A percentile compares a stretch with the other conserved stretches of the same genome.
phyloP scores from a whole-genome alignment of 1,140 invertebrate species.

The Atta colombica region DNA sequence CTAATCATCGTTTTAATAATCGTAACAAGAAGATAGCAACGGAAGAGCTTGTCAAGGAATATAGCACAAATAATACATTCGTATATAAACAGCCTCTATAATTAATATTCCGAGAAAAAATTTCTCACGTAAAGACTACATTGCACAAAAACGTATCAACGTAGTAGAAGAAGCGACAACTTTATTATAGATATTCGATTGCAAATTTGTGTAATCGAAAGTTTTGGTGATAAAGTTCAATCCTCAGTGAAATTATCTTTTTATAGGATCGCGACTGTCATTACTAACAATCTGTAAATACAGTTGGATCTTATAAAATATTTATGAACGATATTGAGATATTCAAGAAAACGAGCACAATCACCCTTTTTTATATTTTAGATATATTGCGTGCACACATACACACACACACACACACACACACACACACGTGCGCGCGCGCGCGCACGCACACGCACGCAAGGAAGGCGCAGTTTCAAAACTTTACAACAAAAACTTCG shows the following conservation, averaged over 20 bases:
- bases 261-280: not conserved
- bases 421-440: no score
- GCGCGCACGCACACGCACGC: no score
- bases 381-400: conserved; percentile 66
- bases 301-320: conserved; percentile 70
- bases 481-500: conserved; percentile 70
- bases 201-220: conserved; percentile 9
- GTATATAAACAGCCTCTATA: conserved; percentile 48
- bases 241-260: conserved; percentile 29
- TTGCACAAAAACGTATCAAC: conserved; percentile 45
- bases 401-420: no score
- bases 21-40: conserved; percentile 66
- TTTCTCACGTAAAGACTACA: conserved; percentile 8
- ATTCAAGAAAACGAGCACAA: conserved; percentile 81
- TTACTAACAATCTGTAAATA: conserved; percentile 53
- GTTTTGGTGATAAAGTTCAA: conserved; percentile 53
- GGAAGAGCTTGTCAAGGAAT: conserved; percentile 57
- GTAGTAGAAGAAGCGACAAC: conserved; percentile 50
- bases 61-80: conserved; percentile 50
- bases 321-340: conserved; percentile 85
- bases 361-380: conserved; percentile 66
- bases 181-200: conserved; percentile 38
- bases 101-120: conserved; percentile 34
- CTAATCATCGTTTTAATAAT: conserved; percentile 6
- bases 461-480: conserved; percentile 76